Conservation (phyloP, 2,888 invertebrate genomes). For the Caenorhabditis afra region DNA sequence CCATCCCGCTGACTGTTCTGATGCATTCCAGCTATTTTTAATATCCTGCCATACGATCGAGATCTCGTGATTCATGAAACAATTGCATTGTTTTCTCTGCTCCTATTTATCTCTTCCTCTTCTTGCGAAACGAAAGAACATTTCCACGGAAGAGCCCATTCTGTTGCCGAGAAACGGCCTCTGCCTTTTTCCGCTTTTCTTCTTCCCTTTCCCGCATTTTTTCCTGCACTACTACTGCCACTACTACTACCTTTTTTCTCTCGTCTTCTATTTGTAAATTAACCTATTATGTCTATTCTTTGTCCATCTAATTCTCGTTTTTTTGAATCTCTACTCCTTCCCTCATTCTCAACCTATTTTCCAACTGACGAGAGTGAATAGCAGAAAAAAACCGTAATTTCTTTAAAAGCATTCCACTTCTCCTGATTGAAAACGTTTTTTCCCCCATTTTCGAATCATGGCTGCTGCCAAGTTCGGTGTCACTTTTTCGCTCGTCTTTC, state of each 20-base stretch:
- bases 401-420: conserved; percentile 28
- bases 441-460: background rate
- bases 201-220: background rate
- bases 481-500: background rate
- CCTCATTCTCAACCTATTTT: background rate
- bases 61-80: no score
- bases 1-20: no score
- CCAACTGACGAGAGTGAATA: no score
- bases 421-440: conserved; percentile 36
- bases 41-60: no score
- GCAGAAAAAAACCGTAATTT: background rate
- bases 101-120: background rate
- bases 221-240: background rate
- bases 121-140: no score
- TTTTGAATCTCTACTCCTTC: background rate
- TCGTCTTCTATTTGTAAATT: background rate
- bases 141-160: background rate
- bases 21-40: no score
- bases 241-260: background rate
- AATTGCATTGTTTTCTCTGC: background rate
- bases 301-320: no score
- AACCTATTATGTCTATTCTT: no score
- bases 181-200: background rate
- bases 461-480: background rate
- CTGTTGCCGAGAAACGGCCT: background rate